Conservation (phyloP, 2,113 vertebrate species). For the Barbus barbus region DNA sequence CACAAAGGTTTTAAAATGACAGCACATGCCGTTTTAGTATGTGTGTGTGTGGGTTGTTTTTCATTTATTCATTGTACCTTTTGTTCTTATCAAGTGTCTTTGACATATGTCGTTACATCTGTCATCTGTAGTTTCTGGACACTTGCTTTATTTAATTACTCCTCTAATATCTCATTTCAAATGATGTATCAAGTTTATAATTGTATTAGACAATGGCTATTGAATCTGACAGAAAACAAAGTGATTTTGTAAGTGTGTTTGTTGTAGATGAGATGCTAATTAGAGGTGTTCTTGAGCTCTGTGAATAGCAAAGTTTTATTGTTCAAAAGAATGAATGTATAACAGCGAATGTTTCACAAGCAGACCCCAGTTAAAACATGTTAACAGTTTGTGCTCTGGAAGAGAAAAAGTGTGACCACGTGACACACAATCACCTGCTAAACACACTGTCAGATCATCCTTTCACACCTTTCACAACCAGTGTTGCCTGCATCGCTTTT, state of each 20-base stretch:
- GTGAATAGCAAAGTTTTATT: not conserved
- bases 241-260: not conserved
- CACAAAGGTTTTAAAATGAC: not conserved
- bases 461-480: not conserved
- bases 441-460: not conserved
- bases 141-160: not conserved
- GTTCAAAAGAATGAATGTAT: not conserved
- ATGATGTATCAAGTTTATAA: not conserved
- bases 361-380: not conserved
- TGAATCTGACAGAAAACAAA: slow-evolving; percentile 5
- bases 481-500: not conserved
- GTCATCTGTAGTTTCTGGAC: not conserved
- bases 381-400: not conserved
- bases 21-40: not conserved
- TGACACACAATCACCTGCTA: not conserved
- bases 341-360: not conserved
- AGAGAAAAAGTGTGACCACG: not conserved
- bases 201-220: not conserved
- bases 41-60: not conserved
- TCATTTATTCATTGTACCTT: not conserved
- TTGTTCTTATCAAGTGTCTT: not conserved
- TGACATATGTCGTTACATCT: not conserved
- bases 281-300: not conserved
- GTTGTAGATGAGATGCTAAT: not conserved
- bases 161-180: not conserved